Evolutionary conservation across 2,113 vertebrate species (phyloP).

Genomic region (Sitta europaea): DNA sequence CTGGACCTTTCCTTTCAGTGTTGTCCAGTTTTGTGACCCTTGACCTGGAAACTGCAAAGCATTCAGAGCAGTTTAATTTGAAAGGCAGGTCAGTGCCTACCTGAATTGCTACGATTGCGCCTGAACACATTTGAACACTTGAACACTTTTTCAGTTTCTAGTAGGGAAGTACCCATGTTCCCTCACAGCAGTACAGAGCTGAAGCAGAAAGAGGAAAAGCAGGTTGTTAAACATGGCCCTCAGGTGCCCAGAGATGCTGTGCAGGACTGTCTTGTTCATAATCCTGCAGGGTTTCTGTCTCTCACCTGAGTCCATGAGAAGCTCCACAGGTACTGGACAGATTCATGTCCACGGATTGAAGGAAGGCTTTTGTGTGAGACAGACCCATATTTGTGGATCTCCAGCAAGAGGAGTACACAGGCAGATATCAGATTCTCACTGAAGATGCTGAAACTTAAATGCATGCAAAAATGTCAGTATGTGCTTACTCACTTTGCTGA

Average conservation of each 20-base stretch:
- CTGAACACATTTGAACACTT: background rate
- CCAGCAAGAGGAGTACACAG: background rate
- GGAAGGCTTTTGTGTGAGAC: background rate
- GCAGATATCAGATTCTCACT: background rate
- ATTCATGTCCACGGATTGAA: background rate
- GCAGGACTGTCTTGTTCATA: background rate
- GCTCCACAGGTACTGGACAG: background rate
- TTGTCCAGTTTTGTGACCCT: background rate
- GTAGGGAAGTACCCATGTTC: background rate
- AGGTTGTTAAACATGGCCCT: background rate
- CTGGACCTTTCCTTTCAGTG: background rate
- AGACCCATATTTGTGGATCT: background rate
- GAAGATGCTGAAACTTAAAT: background rate
- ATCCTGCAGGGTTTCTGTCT: background rate
- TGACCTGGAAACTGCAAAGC: background rate
- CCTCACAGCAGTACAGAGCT: background rate
- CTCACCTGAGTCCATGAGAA: background rate
- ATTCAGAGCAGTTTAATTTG: background rate
- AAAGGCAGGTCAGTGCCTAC: background rate
- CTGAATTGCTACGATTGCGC: background rate
- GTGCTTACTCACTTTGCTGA: slow-evolving; percentile 26
- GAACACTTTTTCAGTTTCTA: background rate
- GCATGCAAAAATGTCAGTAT: background rate
- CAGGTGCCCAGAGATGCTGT: background rate
- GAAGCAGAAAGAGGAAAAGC: background rate